Base-by-base conservation (phyloP, 2,113 vertebrate genomes). In the Corythoichthys haematopterus region DNA sequence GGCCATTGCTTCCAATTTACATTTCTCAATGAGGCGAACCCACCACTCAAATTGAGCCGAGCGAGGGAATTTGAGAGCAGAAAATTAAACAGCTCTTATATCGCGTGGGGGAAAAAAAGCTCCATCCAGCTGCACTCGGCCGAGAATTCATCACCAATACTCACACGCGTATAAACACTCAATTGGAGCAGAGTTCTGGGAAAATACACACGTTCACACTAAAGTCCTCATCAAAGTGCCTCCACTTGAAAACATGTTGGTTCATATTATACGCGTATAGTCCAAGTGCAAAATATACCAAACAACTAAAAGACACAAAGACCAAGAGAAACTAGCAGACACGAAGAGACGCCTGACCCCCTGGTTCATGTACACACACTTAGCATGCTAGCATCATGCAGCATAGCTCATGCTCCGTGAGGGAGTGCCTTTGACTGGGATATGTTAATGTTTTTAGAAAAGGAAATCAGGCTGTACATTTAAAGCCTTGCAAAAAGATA, bases 1-100 rank as follows among this genome's bases (percentile, higher is more conserved):
- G 86, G 73, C 89, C 88, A 88, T 90, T 90, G 88, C 85, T 86
- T 92, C 88, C 90, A 90, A 91, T 92, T 90, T 92, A 91, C 88
- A 90, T 90, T 91, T 91, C 85, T 90, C 87, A 91, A 90, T 84
- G 87, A 92, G 89, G 84, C 81, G 79, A 89, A 80, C 89, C 87
- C 79, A 82, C 83, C 75, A 82, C 86, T 91, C 89, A 90, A 91
- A 92, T 91, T 91, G 91, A 90, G 89, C 87, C 75, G 59, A 90
- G 86, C 83, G 47, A 76, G 82, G 88, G 86, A 91, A 92, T 90
- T 90, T 85, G 85, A 92, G 90, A 91, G 85, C 84, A 90, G 88
- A 92, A 91, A 91, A 92, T 92, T 87, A 92, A 88, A 89, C 82
- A 71, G 84, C 88, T 85, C 85, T 87, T 77, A 76, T 87, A 84